Conservation (phyloP, 2,888 invertebrate genomes). For the Apodemia hepburni region DNA sequence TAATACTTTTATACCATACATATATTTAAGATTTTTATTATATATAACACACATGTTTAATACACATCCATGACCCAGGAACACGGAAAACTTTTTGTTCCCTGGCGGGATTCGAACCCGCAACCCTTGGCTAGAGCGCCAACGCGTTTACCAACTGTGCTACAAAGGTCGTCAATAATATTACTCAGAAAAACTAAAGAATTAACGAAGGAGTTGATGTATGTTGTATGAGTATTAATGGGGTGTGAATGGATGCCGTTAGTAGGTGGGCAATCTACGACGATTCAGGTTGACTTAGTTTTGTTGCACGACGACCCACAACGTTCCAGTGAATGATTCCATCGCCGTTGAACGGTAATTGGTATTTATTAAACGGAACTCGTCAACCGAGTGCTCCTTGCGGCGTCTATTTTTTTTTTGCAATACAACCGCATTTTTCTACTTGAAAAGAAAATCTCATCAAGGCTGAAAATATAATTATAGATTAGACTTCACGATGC, state of each 20-base stretch:
- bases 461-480: background rate
- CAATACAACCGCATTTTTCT: background rate
- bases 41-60: too few species aligned
- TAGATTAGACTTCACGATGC: background rate
- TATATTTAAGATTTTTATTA: too few species aligned
- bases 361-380: constrained; percentile 1
- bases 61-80: too few species aligned
- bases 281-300: background rate
- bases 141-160: too few species aligned
- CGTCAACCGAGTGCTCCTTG: background rate
- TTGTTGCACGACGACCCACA: background rate
- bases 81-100: too few species aligned
- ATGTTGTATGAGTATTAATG: background rate
- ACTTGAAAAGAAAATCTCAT: background rate
- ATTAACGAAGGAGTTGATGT: too few species aligned
- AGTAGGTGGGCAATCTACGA: background rate
- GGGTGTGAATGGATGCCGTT: background rate
- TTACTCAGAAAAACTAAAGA: too few species aligned
- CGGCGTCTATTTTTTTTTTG: background rate
- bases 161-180: too few species aligned
- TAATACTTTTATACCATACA: too few species aligned
- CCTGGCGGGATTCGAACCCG: too few species aligned
- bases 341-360: background rate
- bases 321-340: background rate
- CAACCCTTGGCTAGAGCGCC: too few species aligned